Base-by-base conservation (phyloP, 2,888 invertebrate genomes). In the Aphrophora alni region DNA sequence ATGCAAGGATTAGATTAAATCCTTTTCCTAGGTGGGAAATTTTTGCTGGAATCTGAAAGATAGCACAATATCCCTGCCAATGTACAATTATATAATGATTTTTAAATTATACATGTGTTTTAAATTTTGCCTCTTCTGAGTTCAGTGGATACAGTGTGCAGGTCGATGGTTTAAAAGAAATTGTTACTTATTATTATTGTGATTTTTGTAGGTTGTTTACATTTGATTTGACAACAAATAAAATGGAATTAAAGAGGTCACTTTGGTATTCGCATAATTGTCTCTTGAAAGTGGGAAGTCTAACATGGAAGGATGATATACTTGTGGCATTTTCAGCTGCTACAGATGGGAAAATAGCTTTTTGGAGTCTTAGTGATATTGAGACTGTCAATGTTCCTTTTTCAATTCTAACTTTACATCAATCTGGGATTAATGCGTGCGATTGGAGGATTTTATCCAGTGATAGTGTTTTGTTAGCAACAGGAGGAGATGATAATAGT, bases 401-500 rank as follows among this genome's bases (percentile, higher is more conserved):
- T 78, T 88, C 89, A 28, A 87, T 87, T 33, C 87, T 90, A 0
- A 87, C 86, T 81, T 88, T 92, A 0, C 95, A 97, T 87, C 92
- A 93, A 86, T 94, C 95, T 4, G 97, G 96, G 1, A 92, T 97
- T 51, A 96, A 95, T 87, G 91, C 93, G 83, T 88, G 93, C 76
- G 91, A 91, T 86, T 88, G 90, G 26, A 87, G 88, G 82, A 74
- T 87, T 21, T 81, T 91, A 17, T 85, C 88, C 80, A 87, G 89
- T 25, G 86, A 88, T 24, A 86, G 86, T 38, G 87, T 91, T 76
- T 85, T 94, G 68, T 85, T 96, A 75, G 89, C 92, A 0, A 94
- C 94, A 7, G 96, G 95, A 3, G 97, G 97, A 0, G 97, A 97
- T 87, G 97, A 97, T 87, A 95, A 95, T 88, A 88, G 89, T 80